Evolutionary conservation across 2,888 invertebrate species (phyloP), one percentile per base, ranked within the genome.

Genomic region (Amphipoea lucens): DNA sequence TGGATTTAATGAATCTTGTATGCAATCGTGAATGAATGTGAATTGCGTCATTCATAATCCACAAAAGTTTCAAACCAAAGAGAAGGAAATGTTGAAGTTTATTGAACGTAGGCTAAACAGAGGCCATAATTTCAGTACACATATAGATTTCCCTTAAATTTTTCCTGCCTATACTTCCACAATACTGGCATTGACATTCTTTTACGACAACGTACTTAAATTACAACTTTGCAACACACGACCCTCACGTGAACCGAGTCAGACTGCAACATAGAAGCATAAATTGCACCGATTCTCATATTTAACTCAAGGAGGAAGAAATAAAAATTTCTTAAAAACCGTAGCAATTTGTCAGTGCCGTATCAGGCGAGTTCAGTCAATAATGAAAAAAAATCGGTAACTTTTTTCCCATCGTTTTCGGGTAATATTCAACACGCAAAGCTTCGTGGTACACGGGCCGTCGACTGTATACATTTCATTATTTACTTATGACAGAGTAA

Each of bases 281-380:
- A 89, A 84, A 89, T 81, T 87, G 81, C 81, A 74, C 66, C 80
- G 79, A 75, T 82, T 82, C 78, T 78, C 79, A 90, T 85, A 85
- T 86, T 90, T 86, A 85, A 85, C 80, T 86, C 72, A 79, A 88
- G 76, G 76, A 87, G 82, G 75, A 87, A 86, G 76, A 89, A 83
- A 90, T 90, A 91, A 93, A 93, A 93, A 92, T 90, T 92, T 91
- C 90, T 92, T 94, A 93, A 95, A 94, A 95, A 93, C 94, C 91
- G 91, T 93, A 94, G 95, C 95, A 94, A 96, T 96, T 96, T 96
- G 95, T 96, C 96, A 96, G 95, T 92, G 93, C 93, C 93, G 92
- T 94, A 96, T 95, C 94, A 94, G 93, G 92, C 92, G 91, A 92
- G 93, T 91, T 95, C 93, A 96, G 95, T 95, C 96, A 94, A 96